These are phyloP conservation scores for Drosophila arizonae DNA, from an alignment of 1,140 invertebrate genomes.

Conservation along the genomic window DNA sequence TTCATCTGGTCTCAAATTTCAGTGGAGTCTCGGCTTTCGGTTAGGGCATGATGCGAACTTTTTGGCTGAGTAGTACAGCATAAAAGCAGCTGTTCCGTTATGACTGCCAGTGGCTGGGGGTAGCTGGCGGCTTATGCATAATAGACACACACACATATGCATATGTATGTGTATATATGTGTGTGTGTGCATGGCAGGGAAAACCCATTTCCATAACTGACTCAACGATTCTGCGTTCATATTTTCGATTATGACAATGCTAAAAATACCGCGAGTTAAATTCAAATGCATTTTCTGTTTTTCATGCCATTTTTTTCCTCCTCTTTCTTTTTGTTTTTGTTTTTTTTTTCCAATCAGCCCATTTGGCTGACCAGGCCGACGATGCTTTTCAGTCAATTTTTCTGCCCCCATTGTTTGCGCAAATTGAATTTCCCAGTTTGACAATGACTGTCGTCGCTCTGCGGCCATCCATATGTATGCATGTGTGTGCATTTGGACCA, in stretches of 20 bases:
- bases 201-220: slow-evolving; percentile 73
- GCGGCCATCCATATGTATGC: background rate
- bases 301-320: background rate
- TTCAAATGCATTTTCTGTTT: slow-evolving; percentile 52
- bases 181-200: slow-evolving; percentile 38
- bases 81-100: slow-evolving; percentile 69
- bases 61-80: slow-evolving; percentile 57
- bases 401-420: slow-evolving; percentile 47
- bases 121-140: slow-evolving; percentile 60
- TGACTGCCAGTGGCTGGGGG: slow-evolving; percentile 1
- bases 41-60: slow-evolving; percentile 62
- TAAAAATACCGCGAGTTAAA: slow-evolving; percentile 67
- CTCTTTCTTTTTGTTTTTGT: background rate
- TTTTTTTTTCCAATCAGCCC: slow-evolving; percentile 47
- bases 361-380: slow-evolving; percentile 30
- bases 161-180: background rate
- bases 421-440: slow-evolving; percentile 68
- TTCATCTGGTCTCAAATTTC: slow-evolving; percentile 11
- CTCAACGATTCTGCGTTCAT: slow-evolving; percentile 42
- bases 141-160: slow-evolving; percentile 47
- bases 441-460: slow-evolving; percentile 30
- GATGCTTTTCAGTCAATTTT: slow-evolving; percentile 2
- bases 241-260: slow-evolving; percentile 67
- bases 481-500: background rate
- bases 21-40: slow-evolving; percentile 10